Conservation (phyloP, 2,113 vertebrate genomes). For the Malurus alboscapulatus region DNA sequence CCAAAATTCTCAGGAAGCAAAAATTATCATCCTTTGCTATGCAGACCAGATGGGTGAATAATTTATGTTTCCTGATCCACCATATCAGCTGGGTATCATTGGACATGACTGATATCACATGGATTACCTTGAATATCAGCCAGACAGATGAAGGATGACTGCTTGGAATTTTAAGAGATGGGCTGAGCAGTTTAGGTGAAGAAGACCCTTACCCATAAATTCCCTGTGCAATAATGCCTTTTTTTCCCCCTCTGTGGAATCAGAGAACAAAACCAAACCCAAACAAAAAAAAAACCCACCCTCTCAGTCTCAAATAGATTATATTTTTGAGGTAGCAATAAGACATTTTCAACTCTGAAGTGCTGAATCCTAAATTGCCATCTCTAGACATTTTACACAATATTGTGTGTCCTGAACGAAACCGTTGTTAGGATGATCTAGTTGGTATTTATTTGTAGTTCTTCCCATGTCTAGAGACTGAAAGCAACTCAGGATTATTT, state of each 20-base stretch:
- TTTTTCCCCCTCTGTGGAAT: neutral
- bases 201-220: neutral
- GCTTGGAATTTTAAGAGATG: neutral
- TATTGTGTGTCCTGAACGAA: neutral
- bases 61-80: neutral
- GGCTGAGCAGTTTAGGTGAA: neutral
- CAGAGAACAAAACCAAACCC: neutral
- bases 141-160: neutral
- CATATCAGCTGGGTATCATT: rapidly evolving
- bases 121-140: neutral
- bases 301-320: neutral
- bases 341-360: neutral
- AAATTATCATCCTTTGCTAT: neutral
- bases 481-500: neutral
- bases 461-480: neutral
- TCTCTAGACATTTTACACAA: neutral
- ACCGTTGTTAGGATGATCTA: neutral
- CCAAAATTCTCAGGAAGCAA: neutral
- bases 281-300: rapidly evolving
- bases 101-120: neutral
- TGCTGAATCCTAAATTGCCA: neutral
- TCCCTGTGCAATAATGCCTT: neutral
- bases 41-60: neutral
- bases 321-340: neutral
- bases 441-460: neutral